These are phyloP conservation scores for Phlogophora meticulosa DNA, from an alignment of 2,888 invertebrate species.

Conservation along the genomic window DNA sequence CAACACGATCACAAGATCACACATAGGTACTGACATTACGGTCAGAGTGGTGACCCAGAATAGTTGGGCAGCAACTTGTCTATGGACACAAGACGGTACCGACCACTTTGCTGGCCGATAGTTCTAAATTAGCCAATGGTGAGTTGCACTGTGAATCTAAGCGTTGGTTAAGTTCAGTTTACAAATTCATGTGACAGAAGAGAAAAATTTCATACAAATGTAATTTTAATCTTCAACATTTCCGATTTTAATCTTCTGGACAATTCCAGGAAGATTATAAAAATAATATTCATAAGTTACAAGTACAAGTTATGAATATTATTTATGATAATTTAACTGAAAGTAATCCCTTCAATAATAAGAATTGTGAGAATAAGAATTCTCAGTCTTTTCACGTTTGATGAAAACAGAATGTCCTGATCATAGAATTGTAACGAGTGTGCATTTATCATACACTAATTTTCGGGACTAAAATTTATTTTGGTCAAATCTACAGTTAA, in stretches of 20 bases:
- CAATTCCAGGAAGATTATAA: no score
- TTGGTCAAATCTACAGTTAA: constrained; percentile 38
- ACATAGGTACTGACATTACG: constrained; percentile 66
- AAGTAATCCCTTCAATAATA: background rate
- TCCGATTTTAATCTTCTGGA: no score
- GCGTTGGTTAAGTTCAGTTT: constrained; percentile 47
- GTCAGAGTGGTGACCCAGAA: constrained; percentile 80
- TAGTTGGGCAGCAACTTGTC: constrained; percentile 79
- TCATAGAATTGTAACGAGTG: background rate
- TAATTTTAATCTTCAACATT: no score
- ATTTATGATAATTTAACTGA: background rate
- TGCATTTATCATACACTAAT: background rate
- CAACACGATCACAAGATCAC: constrained; percentile 51
- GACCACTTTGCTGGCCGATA: constrained; percentile 87
- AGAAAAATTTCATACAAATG: background rate
- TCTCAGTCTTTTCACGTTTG: background rate
- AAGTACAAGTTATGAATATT: no score
- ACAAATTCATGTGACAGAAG: background rate
- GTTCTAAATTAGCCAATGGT: constrained; percentile 84
- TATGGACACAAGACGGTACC: constrained; percentile 80
- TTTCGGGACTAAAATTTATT: background rate
- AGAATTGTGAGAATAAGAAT: background rate
- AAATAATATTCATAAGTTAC: no score
- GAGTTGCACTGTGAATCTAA: constrained; percentile 65
- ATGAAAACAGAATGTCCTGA: background rate